Evolutionary conservation across 2,888 invertebrate genomes (phyloP).

Genomic region (Caenorhabditis panamensis): DNA sequence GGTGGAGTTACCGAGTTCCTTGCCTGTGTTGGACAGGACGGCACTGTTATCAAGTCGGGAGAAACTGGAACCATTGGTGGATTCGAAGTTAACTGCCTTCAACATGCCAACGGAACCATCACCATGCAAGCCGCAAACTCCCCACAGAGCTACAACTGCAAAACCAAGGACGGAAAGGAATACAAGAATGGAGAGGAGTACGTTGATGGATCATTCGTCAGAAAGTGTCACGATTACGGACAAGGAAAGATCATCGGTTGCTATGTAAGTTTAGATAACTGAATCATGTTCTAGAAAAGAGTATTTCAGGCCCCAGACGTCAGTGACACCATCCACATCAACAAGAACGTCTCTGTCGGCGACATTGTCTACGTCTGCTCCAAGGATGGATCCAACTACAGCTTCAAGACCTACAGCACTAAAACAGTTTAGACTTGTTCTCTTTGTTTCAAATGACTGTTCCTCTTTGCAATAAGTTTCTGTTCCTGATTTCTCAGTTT

Average conservation of each 20-base stretch:
- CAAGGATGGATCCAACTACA: slow-evolving; percentile 53
- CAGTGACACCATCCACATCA: slow-evolving; percentile 44
- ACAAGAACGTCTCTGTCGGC: slow-evolving; percentile 47
- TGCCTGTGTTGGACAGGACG: slow-evolving; percentile 60
- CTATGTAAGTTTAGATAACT: slow-evolving; percentile 13
- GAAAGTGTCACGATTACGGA: slow-evolving; percentile 45
- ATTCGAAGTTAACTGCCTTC: slow-evolving; percentile 67
- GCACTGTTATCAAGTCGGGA: slow-evolving; percentile 40
- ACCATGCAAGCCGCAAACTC: slow-evolving; percentile 62
- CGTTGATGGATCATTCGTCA: slow-evolving; percentile 50
- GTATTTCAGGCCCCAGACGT: slow-evolving; percentile 33
- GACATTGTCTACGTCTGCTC: slow-evolving; percentile 48
- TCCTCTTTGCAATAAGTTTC: not conserved
- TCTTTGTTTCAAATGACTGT: no score
- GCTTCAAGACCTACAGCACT: slow-evolving; percentile 47
- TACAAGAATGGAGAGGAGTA: slow-evolving; percentile 59
- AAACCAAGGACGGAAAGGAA: slow-evolving; percentile 44
- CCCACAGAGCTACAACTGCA: slow-evolving; percentile 53
- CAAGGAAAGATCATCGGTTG: slow-evolving; percentile 55
- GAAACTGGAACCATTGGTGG: slow-evolving; percentile 59
- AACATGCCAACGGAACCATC: slow-evolving; percentile 70
- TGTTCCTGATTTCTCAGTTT: slow-evolving; percentile 8
- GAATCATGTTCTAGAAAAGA: not conserved
- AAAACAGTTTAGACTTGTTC: slow-evolving; percentile 35
- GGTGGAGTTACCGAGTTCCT: slow-evolving; percentile 64